Evolutionary conservation across 2,888 invertebrate genomes (phyloP).

Genomic region (Cloeon dipterum): DNA sequence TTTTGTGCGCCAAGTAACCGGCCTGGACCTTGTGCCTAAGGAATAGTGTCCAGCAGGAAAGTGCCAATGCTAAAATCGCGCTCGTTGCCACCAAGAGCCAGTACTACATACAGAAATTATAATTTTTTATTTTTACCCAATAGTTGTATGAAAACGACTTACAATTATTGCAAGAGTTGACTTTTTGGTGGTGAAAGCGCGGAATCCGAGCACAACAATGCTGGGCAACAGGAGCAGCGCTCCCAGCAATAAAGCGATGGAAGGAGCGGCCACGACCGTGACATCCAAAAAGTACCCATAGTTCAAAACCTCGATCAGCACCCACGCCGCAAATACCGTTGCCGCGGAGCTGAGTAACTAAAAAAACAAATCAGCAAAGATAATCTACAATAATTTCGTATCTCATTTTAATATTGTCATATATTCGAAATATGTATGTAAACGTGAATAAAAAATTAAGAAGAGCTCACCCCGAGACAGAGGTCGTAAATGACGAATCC

Average conservation of each 20-base stretch:
- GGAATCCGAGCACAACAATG: background rate
- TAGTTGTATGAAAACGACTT: too few species aligned
- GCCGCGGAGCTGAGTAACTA: background rate
- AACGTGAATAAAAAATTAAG: too few species aligned
- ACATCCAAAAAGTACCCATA: background rate
- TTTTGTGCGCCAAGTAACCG: too few species aligned
- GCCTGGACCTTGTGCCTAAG: too few species aligned
- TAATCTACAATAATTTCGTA: too few species aligned
- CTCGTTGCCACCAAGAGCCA: background rate
- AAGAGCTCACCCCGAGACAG: too few species aligned
- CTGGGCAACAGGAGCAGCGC: background rate
- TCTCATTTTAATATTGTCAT: too few species aligned
- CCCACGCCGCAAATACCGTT: background rate
- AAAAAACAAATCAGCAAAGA: too few species aligned
- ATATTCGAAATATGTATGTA: too few species aligned
- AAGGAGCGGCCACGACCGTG: background rate
- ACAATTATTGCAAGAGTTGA: background rate
- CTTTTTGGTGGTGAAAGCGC: background rate
- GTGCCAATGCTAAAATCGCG: background rate
- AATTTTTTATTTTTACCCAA: background rate
- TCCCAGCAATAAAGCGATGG: background rate
- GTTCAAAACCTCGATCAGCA: background rate
- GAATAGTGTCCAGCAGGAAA: background rate
- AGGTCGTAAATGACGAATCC: too few species aligned
- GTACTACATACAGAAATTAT: background rate